Conservation (phyloP, 2,797 vertebrate species). For the Sitta carolinensis region DNA sequence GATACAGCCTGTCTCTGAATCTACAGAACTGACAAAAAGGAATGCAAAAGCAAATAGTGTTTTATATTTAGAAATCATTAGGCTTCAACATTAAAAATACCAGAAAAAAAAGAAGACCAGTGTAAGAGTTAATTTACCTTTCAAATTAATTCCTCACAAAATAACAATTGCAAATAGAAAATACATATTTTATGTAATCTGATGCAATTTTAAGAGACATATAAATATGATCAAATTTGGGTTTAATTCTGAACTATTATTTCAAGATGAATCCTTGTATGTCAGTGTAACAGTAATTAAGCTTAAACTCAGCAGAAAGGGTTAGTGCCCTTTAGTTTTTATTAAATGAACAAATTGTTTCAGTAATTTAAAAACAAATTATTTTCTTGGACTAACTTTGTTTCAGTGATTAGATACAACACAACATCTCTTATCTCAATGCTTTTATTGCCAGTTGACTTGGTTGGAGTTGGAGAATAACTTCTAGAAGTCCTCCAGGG, state of each 20-base stretch:
- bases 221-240: not conserved
- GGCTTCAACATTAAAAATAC: not conserved
- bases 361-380: not conserved
- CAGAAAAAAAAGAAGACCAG: accelerated
- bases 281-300: not conserved
- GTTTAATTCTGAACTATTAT: not conserved
- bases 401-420: not conserved
- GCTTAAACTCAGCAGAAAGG: not conserved
- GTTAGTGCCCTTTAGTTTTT: not conserved
- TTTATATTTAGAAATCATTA: not conserved
- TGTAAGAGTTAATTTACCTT: not conserved
- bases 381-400: not conserved
- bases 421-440: not conserved
- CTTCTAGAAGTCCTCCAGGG: not conserved
- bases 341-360: not conserved
- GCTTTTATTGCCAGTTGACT: not conserved
- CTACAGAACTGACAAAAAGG: not conserved
- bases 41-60: not conserved
- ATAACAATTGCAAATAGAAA: not conserved
- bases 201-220: not conserved
- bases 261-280: not conserved
- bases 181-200: not conserved
- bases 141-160: not conserved
- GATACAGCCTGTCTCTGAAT: not conserved
- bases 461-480: not conserved